Evolutionary conservation across 2,888 invertebrate species (phyloP).

Genomic region (Panopea generosa): DNA sequence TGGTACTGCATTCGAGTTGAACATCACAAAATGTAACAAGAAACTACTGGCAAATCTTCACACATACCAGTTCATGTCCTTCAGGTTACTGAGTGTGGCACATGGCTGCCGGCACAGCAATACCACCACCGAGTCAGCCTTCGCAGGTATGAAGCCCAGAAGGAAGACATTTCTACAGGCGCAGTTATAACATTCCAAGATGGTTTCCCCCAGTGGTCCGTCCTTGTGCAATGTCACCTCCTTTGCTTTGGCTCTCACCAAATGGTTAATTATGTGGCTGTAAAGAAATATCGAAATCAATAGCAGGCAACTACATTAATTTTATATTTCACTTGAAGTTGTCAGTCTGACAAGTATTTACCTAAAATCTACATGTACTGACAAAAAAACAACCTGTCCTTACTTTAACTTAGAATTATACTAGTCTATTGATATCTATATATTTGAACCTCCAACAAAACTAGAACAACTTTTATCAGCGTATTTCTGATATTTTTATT

Average conservation of each 20-base stretch:
- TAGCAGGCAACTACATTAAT: not conserved
- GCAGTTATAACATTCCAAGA: slow-evolving; percentile 99
- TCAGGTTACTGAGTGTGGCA: slow-evolving; percentile 97
- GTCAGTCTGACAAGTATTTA: not conserved
- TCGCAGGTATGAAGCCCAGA: slow-evolving; percentile 99
- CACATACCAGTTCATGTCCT: slow-evolving; percentile 97
- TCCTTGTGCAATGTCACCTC: slow-evolving; percentile 99
- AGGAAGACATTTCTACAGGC: slow-evolving; percentile 99
- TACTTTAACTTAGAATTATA: too few species aligned
- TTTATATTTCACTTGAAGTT: not conserved
- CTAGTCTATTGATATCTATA: too few species aligned
- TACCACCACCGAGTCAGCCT: slow-evolving; percentile 99
- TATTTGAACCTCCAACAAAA: too few species aligned
- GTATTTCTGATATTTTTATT: too few species aligned
- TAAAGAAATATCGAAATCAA: slow-evolving; percentile 10
- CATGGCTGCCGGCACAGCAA: slow-evolving; percentile 99
- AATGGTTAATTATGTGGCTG: slow-evolving; percentile 99
- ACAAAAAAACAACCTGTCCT: too few species aligned
- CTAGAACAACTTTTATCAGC: too few species aligned
- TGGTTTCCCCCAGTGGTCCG: slow-evolving; percentile 98
- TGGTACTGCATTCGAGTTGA: too few species aligned
- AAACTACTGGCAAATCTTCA: too few species aligned
- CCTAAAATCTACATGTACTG: not conserved
- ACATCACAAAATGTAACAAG: too few species aligned
- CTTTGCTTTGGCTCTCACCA: slow-evolving; percentile 99